Evolutionary conservation across 1,140 invertebrate species (phyloP).

Genomic region (Drosophila sucinea): DNA sequence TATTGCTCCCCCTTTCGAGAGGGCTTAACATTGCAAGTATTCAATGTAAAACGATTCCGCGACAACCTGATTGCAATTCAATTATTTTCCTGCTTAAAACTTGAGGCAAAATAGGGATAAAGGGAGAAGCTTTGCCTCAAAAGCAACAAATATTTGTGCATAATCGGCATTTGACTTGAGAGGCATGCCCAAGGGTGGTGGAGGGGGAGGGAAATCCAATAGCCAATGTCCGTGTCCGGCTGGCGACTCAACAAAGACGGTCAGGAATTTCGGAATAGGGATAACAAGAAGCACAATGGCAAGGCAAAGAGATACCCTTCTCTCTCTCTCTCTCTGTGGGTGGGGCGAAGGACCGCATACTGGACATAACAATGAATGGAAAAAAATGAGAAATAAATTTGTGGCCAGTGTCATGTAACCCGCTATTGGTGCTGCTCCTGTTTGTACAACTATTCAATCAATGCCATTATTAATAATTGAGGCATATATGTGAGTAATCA

Average conservation of each 20-base stretch:
- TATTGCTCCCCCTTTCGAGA: no score
- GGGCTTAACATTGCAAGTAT: no score
- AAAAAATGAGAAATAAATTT: conserved; percentile 17
- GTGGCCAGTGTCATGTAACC: conserved; percentile 20
- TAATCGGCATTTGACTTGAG: conserved; percentile 56
- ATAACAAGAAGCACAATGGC: no score
- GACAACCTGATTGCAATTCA: no score
- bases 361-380: conserved; percentile 1
- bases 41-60: no score
- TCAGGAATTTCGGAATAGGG: background rate
- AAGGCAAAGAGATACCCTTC: no score
- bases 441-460: conserved; percentile 59
- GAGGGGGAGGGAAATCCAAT: conserved; percentile 23
- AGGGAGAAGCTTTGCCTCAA: conserved; percentile 42
- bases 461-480: conserved; percentile 54
- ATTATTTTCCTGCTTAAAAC: background rate
- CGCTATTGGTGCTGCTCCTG: conserved; percentile 19
- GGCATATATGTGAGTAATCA: background rate
- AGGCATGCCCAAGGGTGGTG: conserved; percentile 20
- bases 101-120: conserved; percentile 13
- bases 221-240: conserved; percentile 16
- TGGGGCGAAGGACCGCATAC: background rate
- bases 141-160: conserved; percentile 73
- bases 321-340: no score
- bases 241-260: conserved; percentile 12